phyloP scores from a whole-genome alignment of 2,888 invertebrate species.

The Rhagophthalmus giganteus region DNA sequence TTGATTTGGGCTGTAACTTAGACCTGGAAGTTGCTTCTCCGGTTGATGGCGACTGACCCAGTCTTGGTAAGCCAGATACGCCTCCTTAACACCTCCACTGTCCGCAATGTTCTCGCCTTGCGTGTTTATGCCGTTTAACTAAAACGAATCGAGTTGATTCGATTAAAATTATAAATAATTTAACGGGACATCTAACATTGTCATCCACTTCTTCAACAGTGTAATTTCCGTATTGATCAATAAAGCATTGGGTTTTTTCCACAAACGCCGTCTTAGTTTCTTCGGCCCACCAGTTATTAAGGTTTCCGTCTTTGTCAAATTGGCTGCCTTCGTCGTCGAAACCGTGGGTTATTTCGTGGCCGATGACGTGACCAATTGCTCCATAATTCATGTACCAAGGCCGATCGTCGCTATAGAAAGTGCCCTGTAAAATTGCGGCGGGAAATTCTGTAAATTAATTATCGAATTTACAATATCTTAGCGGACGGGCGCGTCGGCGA shows the following conservation, averaged over 20 bases:
- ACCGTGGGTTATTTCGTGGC: too few species aligned
- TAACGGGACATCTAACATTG: too few species aligned
- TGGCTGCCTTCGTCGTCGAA: slow-evolving; percentile 72
- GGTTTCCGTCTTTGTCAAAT: slow-evolving; percentile 82
- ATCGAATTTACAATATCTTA: too few species aligned
- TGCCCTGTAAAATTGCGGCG: slow-evolving; percentile 84
- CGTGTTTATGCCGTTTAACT: too few species aligned
- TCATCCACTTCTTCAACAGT: slow-evolving; percentile 74
- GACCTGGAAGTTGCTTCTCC: slow-evolving; percentile 70
- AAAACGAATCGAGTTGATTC: slow-evolving; percentile 39
- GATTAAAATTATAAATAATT: too few species aligned
- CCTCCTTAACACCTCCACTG: slow-evolving; percentile 78
- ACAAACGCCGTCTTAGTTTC: slow-evolving; percentile 9
- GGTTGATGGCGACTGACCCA: slow-evolving; percentile 68
- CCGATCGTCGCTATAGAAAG: slow-evolving; percentile 73
- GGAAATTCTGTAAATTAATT: slow-evolving; percentile 78
- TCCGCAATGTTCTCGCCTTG: slow-evolving; percentile 92
- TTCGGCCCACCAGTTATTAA: slow-evolving; percentile 70
- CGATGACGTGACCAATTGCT: slow-evolving; percentile 48
- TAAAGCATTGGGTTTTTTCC: slow-evolving; percentile 78
- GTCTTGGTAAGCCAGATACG: slow-evolving; percentile 59
- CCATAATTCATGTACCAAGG: slow-evolving; percentile 53
- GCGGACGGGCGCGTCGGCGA: too few species aligned
- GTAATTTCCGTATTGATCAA: slow-evolving; percentile 87
- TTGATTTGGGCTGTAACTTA: slow-evolving; percentile 66